phyloP scores from a whole-genome alignment of 2,113 vertebrate genomes.

The Leptodactylus fuscus region DNA sequence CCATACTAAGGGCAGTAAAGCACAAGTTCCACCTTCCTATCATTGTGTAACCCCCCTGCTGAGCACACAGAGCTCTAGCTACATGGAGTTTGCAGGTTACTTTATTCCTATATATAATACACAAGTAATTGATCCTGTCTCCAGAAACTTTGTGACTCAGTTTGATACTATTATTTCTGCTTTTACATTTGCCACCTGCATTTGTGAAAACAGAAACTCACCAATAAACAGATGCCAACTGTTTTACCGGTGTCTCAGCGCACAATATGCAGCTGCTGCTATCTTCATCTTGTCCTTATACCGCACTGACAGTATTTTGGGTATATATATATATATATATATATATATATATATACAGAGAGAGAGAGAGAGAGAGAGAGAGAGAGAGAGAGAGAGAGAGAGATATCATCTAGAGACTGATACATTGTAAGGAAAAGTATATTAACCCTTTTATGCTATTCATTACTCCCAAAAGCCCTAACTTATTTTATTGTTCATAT shows the following conservation, averaged over 20 bases:
- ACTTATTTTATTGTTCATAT: too few species aligned
- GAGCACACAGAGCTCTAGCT: not conserved
- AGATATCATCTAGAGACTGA: too few species aligned
- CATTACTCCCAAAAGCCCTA: too few species aligned
- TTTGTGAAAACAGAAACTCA: not conserved
- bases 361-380: too few species aligned
- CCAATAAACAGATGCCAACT: slow-evolving; percentile 18
- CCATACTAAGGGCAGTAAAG: not conserved
- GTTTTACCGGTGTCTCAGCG: not conserved
- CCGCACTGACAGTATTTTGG: not conserved
- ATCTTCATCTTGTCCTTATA: not conserved
- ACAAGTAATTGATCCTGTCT: not conserved
- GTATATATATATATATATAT: too few species aligned
- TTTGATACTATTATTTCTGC: not conserved
- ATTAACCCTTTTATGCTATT: too few species aligned
- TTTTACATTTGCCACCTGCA: not conserved
- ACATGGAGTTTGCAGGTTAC: too few species aligned
- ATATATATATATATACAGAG: too few species aligned
- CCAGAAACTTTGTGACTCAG: not conserved
- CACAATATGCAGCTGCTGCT: not conserved
- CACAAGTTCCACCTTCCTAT: not conserved
- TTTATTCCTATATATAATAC: too few species aligned
- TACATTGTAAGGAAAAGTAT: too few species aligned
- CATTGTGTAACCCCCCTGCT: not conserved
- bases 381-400: too few species aligned